A percentile compares a stretch with the other conserved stretches of the same genome.
Conservation (phyloP, 2,797 vertebrate species). For the Mormyrops boulengeri region DNA sequence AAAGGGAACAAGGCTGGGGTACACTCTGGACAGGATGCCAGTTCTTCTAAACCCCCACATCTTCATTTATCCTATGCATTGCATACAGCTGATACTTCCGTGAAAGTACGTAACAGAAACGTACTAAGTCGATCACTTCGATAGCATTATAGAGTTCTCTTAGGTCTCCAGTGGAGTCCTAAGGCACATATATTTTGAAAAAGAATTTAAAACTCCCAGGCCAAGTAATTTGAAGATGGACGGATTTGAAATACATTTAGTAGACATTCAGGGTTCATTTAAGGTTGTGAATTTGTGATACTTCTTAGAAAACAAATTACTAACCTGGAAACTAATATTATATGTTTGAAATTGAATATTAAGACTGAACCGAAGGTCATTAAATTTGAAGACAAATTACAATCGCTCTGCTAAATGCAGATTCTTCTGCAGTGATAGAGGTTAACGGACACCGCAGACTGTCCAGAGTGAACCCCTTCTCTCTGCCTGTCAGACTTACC, state of each 20-base stretch:
- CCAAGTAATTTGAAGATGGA: neutral
- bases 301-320: constrained; percentile 1
- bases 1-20: neutral
- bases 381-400: constrained; percentile 2
- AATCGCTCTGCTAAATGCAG: neutral
- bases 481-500: neutral
- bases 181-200: neutral
- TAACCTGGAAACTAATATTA: neutral
- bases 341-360: neutral
- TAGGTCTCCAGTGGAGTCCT: neutral
- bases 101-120: neutral
- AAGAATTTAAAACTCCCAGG: neutral
- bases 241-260: neutral
- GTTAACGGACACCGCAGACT: neutral
- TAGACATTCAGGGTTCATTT: neutral
- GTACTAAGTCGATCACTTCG: neutral
- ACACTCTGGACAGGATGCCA: neutral
- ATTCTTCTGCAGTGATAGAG: neutral
- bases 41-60: neutral
- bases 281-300: neutral
- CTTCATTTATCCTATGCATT: neutral
- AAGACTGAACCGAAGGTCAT: neutral
- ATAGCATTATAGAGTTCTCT: neutral
- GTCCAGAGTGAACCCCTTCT: constrained; percentile 10
- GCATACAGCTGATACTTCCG: neutral